Conservation (phyloP, 2,797 vertebrate genomes). For the Pseudomugil tenellus region DNA sequence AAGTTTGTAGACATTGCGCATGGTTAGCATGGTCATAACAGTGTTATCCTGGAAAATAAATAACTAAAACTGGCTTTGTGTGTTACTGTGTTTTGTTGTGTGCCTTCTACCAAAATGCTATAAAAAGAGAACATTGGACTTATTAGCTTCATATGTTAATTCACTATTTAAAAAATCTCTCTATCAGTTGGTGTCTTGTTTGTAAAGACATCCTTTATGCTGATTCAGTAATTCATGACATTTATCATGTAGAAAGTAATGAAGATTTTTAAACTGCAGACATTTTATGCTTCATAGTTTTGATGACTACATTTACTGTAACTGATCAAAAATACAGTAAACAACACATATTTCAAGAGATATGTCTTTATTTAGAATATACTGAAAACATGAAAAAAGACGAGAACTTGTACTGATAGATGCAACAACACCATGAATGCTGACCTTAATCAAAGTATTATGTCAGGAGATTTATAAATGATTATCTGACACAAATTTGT, state of each 20-base stretch:
- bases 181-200: not conserved
- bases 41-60: slow-evolving; percentile 71
- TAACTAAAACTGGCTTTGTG: slow-evolving; percentile 36
- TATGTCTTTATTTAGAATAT: too few relatives aligned
- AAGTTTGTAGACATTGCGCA: slow-evolving; percentile 66
- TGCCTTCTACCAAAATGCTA: not conserved
- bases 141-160: too few relatives aligned
- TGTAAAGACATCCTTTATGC: not conserved
- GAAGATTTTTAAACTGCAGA: too few relatives aligned
- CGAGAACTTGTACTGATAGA: not conserved
- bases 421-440: not conserved
- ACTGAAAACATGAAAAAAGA: not conserved
- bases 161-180: too few relatives aligned
- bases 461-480: not conserved
- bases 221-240: not conserved
- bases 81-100: slow-evolving; percentile 20
- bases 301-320: not conserved
- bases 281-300: not conserved
- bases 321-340: not conserved
- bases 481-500: too few relatives aligned
- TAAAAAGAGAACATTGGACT: not conserved
- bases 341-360: not conserved
- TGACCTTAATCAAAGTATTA: not conserved
- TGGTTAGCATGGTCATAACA: slow-evolving; percentile 71
- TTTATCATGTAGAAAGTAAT: not conserved